These are phyloP conservation scores for Sminthopsis crassicaudata DNA, from an alignment of 2,113 vertebrate species.

Conservation along the genomic window DNA sequence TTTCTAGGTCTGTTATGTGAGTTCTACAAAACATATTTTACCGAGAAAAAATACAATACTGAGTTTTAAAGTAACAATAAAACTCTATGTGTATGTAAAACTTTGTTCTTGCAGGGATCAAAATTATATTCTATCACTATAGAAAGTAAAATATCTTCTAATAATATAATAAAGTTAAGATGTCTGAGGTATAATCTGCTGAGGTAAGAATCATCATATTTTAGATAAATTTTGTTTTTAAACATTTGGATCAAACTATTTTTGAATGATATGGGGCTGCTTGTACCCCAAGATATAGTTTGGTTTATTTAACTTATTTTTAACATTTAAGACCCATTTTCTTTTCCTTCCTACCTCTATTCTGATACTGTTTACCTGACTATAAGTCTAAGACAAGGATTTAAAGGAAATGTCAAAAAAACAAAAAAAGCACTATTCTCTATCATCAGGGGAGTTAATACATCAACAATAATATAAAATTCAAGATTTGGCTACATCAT, in stretches of 20 bases:
- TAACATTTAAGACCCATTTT: background rate
- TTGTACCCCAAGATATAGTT: background rate
- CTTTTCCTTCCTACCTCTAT: background rate
- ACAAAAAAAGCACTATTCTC: background rate
- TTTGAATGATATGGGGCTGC: background rate
- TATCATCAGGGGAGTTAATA: background rate
- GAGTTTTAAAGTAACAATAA: background rate
- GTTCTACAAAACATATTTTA: background rate
- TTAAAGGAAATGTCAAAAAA: background rate
- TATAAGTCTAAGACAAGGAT: background rate
- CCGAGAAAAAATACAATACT: background rate
- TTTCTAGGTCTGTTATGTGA: background rate
- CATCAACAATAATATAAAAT: background rate
- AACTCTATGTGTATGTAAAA: background rate
- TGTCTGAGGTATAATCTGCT: background rate
- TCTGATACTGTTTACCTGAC: background rate
- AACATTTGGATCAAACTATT: background rate
- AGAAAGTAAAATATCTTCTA: background rate
- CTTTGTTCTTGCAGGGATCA: background rate
- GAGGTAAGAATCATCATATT: background rate
- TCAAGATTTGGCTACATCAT: background rate
- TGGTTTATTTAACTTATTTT: background rate
- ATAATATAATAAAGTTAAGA: background rate
- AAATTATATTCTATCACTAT: background rate
- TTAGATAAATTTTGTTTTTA: slow-evolving; percentile 2